Evolutionary conservation across 2,888 invertebrate species (phyloP), one percentile per base, ranked within the genome.

Genomic region (Gymnosoma rotundatum): DNA sequence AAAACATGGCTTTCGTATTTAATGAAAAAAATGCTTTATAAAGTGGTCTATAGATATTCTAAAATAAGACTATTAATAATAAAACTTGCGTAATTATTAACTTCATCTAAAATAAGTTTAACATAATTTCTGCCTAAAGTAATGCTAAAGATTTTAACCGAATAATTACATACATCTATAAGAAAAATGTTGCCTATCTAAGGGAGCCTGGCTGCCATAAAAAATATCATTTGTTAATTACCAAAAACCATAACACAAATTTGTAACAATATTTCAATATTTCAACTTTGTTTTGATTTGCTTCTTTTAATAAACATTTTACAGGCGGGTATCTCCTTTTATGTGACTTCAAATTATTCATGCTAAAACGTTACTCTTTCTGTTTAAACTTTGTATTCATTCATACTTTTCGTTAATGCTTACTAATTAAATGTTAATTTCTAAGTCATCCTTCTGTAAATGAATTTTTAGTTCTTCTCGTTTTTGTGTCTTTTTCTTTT

Each of bases 391-490:
- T 58, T 36, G 2, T 25, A 18, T 50, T 73, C 66, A 52, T 69
- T 52, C 60, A 78, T 64, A 74, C 64, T 84, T 81, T 74, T 45
- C 66, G 74, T 64, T 81, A 84, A 84, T 84, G 84, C 81, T 64
- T 81, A 66, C 81, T 84, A 84, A 84, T 84, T 84, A 84, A 84
- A 84, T 84, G 84, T 78, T 81, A 84, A 84, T 84, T 84, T 81
- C 84, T 84, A 81, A 84, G 84, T 81, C 78, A 84, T 84, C 76
- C 58, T 56, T 64, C 9, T 21, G 21, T 45, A 63, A 78, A 70
- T 78, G 75, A 58, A 66, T 78, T 72, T 21, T 56, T 42, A 64
- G 38, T 67, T 66, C 50, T 73, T 58, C 54, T 36, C 21, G n/a
- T 38, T 52, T 16, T 18, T 48, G 50, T 73, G 42, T 38, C 2